Evolutionary conservation across 2,113 vertebrate genomes (phyloP), one percentile per base, ranked within the genome.

Genomic region (Prolemur simus): DNA sequence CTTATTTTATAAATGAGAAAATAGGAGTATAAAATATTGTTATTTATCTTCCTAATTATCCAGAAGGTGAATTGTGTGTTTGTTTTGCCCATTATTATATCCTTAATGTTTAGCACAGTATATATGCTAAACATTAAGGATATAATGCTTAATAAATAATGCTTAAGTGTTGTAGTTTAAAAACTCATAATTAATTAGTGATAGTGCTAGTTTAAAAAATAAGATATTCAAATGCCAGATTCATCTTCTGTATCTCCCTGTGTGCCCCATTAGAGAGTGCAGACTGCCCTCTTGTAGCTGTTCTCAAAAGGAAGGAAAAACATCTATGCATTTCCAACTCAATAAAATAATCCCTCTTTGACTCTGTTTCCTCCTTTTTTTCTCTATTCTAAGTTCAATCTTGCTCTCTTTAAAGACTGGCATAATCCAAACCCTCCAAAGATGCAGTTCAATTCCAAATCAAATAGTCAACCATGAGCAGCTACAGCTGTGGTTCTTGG

Each of bases 381-480:
- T 7, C 34, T 85, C 56, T 56, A 18, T 87, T 87, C 20, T 85
- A 87, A 66, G 17, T 91, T 85, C 56, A 64, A 12, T 86, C 25
- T n/a, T 45, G 21, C 20, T 95, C 64, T 49, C 20, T 82, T 89
- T 54, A 86, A 91, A 93, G 52, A 69, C 39, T 58, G 12, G 7
- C 27, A 64, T 73, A 91, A 92, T 82, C 37, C 64, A 91, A 60
- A 80, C 14, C 76, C 78, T 76, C 93, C 60, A 76, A 96, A 94
- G 91, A 89, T 81, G 58, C 47, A 23, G 34, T 83, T 91, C 77
- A 93, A 95, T 94, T 91, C 82, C 64, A 95, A 88, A 93, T 93
- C 85, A 96, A 96, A 95, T 27, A 91, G 37, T 91, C 81, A 91
- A 47, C 45, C 60, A 56, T 37, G 21, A 89, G 15, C 34, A 93